phyloP scores from a whole-genome alignment of 2,113 vertebrate species.

The Seriola rivoliana region DNA sequence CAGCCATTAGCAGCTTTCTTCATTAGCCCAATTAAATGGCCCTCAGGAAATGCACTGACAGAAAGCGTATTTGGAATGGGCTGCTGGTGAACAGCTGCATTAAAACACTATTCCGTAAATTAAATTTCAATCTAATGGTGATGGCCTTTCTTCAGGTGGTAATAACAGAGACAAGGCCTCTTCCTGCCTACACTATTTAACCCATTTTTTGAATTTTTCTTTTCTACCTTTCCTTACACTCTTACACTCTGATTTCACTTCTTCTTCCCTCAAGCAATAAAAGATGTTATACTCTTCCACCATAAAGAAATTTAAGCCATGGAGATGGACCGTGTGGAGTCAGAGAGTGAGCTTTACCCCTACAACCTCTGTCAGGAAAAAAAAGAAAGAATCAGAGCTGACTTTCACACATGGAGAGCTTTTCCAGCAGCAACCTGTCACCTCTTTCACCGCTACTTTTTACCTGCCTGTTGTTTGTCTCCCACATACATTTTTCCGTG shows the following conservation, averaged over 20 bases:
- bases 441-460: constrained; percentile 42
- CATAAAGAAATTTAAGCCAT: constrained; percentile 43
- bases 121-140: constrained; percentile 85
- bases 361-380: constrained; percentile 14
- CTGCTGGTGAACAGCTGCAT: constrained; percentile 80
- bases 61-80: constrained; percentile 74
- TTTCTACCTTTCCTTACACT: constrained; percentile 40
- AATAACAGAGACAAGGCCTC: constrained; percentile 68
- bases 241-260: constrained; percentile 32
- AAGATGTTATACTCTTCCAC: constrained; percentile 28
- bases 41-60: constrained; percentile 76
- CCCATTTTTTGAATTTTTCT: constrained; percentile 43
- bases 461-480: constrained; percentile 54
- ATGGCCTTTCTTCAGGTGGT: constrained; percentile 84
- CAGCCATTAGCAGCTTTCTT: constrained; percentile 83
- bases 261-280: constrained; percentile 34
- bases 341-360: constrained; percentile 30
- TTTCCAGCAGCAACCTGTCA: constrained; percentile 53
- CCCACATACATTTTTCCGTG: constrained; percentile 40
- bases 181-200: constrained; percentile 62
- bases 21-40: constrained; percentile 85
- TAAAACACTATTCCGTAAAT: constrained; percentile 84
- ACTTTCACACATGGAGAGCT: constrained; percentile 53
- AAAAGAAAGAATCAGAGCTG: constrained; percentile 13
- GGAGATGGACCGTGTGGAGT: constrained; percentile 18